Evolutionary conservation across 2,797 vertebrate species (phyloP).

Genomic region (Ctenosaura bakeri): DNA sequence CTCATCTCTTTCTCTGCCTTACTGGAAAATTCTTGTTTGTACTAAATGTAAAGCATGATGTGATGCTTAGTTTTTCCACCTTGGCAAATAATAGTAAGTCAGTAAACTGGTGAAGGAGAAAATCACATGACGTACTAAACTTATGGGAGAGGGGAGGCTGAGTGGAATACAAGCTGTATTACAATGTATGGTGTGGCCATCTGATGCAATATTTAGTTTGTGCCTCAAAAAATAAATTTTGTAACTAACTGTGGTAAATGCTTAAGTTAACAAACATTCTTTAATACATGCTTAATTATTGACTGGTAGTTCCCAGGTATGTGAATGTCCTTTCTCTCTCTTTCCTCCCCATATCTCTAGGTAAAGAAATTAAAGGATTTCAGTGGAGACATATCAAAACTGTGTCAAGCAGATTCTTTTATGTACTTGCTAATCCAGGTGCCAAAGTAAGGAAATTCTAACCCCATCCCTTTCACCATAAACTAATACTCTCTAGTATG

Average conservation of each 20-base stretch:
- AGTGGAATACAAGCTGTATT: too few relatives aligned
- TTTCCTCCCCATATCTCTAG: constrained; percentile 75
- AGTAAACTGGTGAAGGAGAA: not conserved
- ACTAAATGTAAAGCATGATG: not conserved
- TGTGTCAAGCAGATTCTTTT: constrained; percentile 96
- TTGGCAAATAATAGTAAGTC: not conserved
- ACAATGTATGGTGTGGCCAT: too few relatives aligned
- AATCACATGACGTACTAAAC: not conserved
- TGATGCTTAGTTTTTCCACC: not conserved
- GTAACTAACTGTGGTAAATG: not conserved
- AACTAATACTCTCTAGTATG: constrained; percentile 34
- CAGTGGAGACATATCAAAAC: constrained; percentile 91
- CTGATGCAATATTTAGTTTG: not conserved
- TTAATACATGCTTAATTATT: constrained; percentile 52
- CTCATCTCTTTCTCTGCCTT: not conserved
- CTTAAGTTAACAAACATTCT: constrained; percentile 3
- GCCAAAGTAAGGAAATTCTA: constrained; percentile 88
- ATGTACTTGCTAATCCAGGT: constrained; percentile 94
- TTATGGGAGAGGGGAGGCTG: not conserved
- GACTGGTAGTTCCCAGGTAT: constrained; percentile 32
- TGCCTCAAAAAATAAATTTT: not conserved
- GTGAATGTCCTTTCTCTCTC: constrained; percentile 42
- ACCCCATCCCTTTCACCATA: constrained; percentile 42
- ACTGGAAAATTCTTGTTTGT: not conserved
- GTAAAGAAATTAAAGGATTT: constrained; percentile 93